Conservation (phyloP, 2,888 invertebrate genomes). For the Dastarcus helophoroides region DNA sequence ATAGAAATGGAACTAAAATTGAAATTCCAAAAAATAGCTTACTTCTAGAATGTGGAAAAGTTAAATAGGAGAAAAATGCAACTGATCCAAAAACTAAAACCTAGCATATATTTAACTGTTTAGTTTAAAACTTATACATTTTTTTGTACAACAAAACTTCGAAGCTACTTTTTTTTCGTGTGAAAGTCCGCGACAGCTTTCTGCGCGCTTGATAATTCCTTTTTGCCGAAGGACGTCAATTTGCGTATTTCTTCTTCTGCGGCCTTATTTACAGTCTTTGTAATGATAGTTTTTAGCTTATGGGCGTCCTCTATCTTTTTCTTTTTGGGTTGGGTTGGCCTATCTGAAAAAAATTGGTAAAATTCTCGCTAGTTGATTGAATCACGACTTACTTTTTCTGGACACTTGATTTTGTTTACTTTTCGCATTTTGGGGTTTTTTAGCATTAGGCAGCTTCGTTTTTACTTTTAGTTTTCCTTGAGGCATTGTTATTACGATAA, state of each 20-base stretch:
- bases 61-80: too few relatives aligned
- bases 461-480: constrained; percentile 61
- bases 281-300: constrained; percentile 54
- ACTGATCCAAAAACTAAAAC: too few relatives aligned
- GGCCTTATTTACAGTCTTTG: constrained; percentile 58
- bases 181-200: constrained; percentile 38
- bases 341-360: constrained; percentile 38
- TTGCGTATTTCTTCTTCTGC: constrained; percentile 55
- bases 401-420: constrained; percentile 45
- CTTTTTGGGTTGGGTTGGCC: constrained; percentile 56
- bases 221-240: constrained; percentile 38
- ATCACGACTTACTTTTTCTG: constrained; percentile 43
- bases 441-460: constrained; percentile 45
- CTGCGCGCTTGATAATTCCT: constrained; percentile 42
- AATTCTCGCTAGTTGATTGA: not conserved
- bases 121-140: too few relatives aligned
- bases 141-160: too few relatives aligned
- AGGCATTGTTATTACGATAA: constrained; percentile 39
- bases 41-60: too few relatives aligned
- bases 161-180: constrained; percentile 14
- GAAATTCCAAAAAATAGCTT: too few relatives aligned
- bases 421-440: constrained; percentile 41
- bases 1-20: too few relatives aligned
- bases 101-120: too few relatives aligned
- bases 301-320: constrained; percentile 44